Percentiles rank a stretch among this genome's conserved stretches.
These are phyloP conservation scores for Deroplatys truncata DNA, from an alignment of 2,888 invertebrate species.

Conservation along the genomic window DNA sequence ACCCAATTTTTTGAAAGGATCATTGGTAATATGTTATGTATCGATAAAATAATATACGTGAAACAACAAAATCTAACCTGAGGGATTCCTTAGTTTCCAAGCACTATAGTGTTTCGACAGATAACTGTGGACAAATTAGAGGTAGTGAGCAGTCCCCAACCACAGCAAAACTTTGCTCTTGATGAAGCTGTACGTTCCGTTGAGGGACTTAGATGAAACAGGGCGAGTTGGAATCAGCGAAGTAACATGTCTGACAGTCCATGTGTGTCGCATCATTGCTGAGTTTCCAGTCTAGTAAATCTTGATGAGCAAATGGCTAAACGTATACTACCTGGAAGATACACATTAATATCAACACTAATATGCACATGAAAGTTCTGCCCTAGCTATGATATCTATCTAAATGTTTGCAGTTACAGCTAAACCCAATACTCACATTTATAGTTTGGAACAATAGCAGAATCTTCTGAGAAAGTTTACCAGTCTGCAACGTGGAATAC, in stretches of 20 bases:
- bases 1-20: no score
- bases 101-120: not conserved
- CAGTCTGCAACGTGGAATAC: no score
- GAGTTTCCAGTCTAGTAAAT: not conserved
- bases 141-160: not conserved
- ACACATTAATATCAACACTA: not conserved
- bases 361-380: not conserved
- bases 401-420: not conserved
- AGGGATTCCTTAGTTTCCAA: not conserved
- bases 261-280: not conserved
- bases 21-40: no score
- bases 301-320: not conserved
- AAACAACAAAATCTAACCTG: no score
- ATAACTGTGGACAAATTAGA: not conserved
- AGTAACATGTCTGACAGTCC: not conserved
- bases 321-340: not conserved
- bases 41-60: no score
- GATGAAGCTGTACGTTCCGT: not conserved
- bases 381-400: not conserved
- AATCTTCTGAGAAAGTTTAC: no score
- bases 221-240: not conserved
- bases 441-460: no score
- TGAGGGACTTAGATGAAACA: not conserved
- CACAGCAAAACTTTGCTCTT: not conserved
- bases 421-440: no score